Evolutionary conservation across 2,797 vertebrate species (phyloP).

Genomic region (Kryptolebias ocellatus): DNA sequence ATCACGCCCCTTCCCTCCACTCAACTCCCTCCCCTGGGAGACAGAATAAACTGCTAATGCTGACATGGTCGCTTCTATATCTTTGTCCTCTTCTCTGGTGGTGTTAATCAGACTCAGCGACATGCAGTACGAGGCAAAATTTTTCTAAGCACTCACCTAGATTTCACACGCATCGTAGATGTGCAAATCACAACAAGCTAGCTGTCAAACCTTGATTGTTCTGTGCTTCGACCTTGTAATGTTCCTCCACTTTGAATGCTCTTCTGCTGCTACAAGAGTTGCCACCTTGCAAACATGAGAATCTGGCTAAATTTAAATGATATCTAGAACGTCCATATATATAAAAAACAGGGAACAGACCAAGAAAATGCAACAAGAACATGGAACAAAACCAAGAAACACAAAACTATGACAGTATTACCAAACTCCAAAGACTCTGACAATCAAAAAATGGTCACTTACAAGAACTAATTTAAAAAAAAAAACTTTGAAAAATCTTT

Average conservation of each 20-base stretch:
- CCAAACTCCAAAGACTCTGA: no score
- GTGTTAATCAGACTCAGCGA: slow-evolving; percentile 10
- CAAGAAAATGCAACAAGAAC: no score
- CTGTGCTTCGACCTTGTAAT: slow-evolving; percentile 42
- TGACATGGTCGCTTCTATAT: slow-evolving; percentile 30
- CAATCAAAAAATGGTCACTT: no score
- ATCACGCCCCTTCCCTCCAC: slow-evolving; percentile 27
- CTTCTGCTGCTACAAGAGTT: slow-evolving; percentile 25
- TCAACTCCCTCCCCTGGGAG: background rate
- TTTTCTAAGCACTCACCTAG: background rate
- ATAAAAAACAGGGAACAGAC: no score
- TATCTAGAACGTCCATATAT: no score
- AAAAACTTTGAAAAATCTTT: no score
- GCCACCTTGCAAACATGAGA: slow-evolving; percentile 5
- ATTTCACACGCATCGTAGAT: slow-evolving; percentile 16
- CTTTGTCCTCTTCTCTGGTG: slow-evolving; percentile 8
- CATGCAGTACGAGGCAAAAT: background rate
- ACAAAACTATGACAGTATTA: no score
- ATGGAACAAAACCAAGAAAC: no score
- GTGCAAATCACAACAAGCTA: slow-evolving; percentile 6
- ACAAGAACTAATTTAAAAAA: no score
- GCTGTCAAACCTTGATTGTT: background rate
- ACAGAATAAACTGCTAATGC: slow-evolving; percentile 29
- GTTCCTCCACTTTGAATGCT: slow-evolving; percentile 37
- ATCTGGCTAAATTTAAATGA: no score